Conservation (phyloP, 2,113 vertebrate species). For the Esox niger region DNA sequence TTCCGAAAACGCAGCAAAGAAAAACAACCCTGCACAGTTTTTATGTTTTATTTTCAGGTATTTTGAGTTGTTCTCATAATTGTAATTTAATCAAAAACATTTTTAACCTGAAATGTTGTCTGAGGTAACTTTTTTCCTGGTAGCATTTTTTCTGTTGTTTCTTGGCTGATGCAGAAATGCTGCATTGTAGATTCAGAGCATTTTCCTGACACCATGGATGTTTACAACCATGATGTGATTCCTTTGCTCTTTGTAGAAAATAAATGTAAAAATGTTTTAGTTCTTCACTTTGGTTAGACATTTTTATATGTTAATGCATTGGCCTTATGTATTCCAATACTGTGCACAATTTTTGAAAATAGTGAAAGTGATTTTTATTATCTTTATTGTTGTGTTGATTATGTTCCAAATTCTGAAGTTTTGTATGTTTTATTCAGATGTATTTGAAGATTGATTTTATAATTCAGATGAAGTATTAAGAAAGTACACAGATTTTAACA, state of each 20-base stretch:
- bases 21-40: background rate
- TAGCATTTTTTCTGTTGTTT: background rate
- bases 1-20: background rate
- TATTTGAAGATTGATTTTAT: constrained; percentile 53
- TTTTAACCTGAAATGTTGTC: background rate
- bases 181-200: too few relatives aligned
- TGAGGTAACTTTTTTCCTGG: background rate
- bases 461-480: constrained; percentile 28
- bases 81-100: background rate
- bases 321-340: constrained; percentile 65
- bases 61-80: background rate
- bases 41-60: background rate
- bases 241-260: too few relatives aligned
- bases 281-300: constrained; percentile 12
- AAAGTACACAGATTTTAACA: constrained; percentile 39
- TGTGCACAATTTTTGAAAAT: constrained; percentile 48
- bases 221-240: constrained; percentile 23
- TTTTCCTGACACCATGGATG: constrained; percentile 14
- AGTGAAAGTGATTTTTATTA: constrained; percentile 28
- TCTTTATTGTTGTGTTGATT: constrained; percentile 25
- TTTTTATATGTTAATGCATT: constrained; percentile 57
- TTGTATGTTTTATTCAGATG: constrained; percentile 58
- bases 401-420: constrained; percentile 56
- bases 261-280: background rate
- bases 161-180: too few relatives aligned